Base-by-base conservation (phyloP, 2,888 invertebrate genomes). In the Xiphydria camelus region DNA sequence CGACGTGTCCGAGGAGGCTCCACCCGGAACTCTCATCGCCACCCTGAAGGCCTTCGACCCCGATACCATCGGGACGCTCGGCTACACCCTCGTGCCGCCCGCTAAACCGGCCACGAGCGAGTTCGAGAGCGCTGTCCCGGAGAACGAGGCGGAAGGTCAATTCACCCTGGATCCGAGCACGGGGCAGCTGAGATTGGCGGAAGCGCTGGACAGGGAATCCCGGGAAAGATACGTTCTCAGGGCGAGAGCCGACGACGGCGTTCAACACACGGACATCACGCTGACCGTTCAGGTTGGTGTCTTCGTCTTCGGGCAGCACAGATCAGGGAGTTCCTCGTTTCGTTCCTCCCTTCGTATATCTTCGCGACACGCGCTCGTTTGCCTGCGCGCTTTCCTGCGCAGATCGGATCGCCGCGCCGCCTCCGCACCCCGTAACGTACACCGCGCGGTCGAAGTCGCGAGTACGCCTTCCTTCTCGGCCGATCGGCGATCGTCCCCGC, bases 201-300 rank as follows among this genome's bases (percentile, higher is more conserved):
- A 91, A 63, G 84, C 90, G 1, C 78, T 94, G 62, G 94, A 94
- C 76, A 81, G 94, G 51, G 94, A 94, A 78, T 83, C 84, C 19
- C 83, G 85, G 62, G 85, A 89, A 59, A 81, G 83, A 62, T 94
- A 94, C 77, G 82, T 85, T 66, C 78, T 96, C 51, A 81, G 82
- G 45, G 84, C 95, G 42, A 83, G 91, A 64, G 95, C 93, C 49
- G 88, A 86, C 70, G 96, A 96, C 79, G 94, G 94, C 39, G 82
- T 90, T 51, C 94, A 94, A 76, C 84, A 85, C 68, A 88, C 91
- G 18, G 89, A 91, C 74, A 84, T 89, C 51, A 80, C 83, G 61
- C 80, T 94, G 44, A 81, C 84, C 51, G 82, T 96, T 66, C 84
- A 87, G 85, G 93, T 93, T 78, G 78, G 83, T 74, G 10, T 40